phyloP scores from a whole-genome alignment of 2,797 vertebrate genomes.

The Catostomus latipinnis region DNA sequence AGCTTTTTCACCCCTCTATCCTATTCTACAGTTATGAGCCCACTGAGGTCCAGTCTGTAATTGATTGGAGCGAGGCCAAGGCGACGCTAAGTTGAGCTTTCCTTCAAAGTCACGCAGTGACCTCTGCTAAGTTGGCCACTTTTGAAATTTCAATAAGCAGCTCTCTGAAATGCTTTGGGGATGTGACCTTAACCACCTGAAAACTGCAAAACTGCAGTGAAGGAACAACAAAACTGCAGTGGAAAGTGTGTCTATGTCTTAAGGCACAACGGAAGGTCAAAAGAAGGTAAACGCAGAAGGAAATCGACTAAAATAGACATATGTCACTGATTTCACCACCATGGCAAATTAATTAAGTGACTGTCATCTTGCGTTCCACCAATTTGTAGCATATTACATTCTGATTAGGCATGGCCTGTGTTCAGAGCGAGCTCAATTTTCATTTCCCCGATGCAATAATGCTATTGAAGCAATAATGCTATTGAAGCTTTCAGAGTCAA shows the following conservation, averaged over 20 bases:
- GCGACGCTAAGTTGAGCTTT: constrained; percentile 51
- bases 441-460: constrained; percentile 19
- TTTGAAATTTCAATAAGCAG: constrained; percentile 61
- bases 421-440: constrained; percentile 8
- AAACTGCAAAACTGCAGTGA: constrained; percentile 37
- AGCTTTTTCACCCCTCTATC: neutral
- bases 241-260: neutral
- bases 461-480: neutral
- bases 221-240: constrained; percentile 32
- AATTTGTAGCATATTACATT: constrained; percentile 43
- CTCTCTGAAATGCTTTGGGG: constrained; percentile 56
- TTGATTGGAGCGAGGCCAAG: constrained; percentile 62
- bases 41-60: constrained; percentile 51
- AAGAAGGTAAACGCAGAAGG: neutral
- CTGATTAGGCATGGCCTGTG: constrained; percentile 20
- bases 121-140: constrained; percentile 41
- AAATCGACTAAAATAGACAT: constrained; percentile 34
- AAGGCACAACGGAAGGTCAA: neutral
- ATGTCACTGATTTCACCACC: constrained; percentile 1
- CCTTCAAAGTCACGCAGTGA: constrained; percentile 49
- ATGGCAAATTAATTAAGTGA: constrained; percentile 44
- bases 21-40: constrained; percentile 12
- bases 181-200: constrained; percentile 52
- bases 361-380: constrained; percentile 23
- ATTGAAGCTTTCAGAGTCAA: constrained; percentile 7